Evolutionary conservation across 2,888 invertebrate species (phyloP).

Genomic region (Leucozona laternaria): DNA sequence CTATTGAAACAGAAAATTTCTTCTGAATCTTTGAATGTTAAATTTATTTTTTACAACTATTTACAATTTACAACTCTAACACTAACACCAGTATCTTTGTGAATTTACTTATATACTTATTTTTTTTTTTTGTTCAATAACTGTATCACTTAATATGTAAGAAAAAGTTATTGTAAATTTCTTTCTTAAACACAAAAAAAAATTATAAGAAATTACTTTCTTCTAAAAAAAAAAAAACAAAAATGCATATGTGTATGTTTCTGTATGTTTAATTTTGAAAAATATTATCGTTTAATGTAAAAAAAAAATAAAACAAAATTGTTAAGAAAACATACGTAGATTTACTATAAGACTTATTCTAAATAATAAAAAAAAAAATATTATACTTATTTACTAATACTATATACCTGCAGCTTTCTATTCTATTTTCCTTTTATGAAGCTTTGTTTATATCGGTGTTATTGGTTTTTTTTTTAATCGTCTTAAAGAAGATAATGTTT

Average conservation of each 20-base stretch:
- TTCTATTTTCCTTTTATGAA: constrained; percentile 31
- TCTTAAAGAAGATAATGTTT: not conserved
- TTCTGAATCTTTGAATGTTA: constrained; percentile 39
- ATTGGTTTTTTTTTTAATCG: constrained; percentile 36
- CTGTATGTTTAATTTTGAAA: constrained; percentile 36
- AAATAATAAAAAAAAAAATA: constrained; percentile 55
- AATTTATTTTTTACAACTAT: constrained; percentile 18
- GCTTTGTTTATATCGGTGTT: constrained; percentile 71
- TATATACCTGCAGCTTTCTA: constrained; percentile 40
- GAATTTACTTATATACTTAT: constrained; percentile 4
- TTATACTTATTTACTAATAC: constrained; percentile 53
- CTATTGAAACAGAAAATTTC: not conserved
- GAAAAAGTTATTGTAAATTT: constrained; percentile 41
- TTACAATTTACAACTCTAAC: not conserved
- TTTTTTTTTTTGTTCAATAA: constrained; percentile 24
- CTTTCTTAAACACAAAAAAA: not conserved
- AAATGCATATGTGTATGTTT: constrained; percentile 59
- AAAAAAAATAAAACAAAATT: constrained; percentile 4
- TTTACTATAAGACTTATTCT: constrained; percentile 14
- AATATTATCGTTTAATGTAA: constrained; percentile 44
- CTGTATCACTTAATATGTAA: constrained; percentile 38
- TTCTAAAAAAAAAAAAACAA: not conserved
- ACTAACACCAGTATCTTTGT: constrained; percentile 50
- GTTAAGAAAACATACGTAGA: not conserved
- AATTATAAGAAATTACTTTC: not conserved